Evolutionary conservation across 2,888 invertebrate species (phyloP), one percentile per base, ranked within the genome.

Genomic region (Drosophila flavopinicola): DNA sequence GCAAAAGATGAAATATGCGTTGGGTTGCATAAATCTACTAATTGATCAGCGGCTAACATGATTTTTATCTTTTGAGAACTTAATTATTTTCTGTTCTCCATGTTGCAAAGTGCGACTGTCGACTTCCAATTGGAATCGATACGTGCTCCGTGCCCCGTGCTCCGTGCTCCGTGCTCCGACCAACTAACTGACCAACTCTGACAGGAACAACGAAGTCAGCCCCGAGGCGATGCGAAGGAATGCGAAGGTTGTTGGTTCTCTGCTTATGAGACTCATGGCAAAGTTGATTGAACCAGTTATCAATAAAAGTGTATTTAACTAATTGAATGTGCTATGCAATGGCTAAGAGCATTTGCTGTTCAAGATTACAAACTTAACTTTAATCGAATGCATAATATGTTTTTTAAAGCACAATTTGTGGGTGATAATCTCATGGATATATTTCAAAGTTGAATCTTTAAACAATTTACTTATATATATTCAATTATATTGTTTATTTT

Each of bases 1-100:
- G 42, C 42, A 23, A 79, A 85, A 87, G 83, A 85, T 85, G 84
- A 85, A 79, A 87, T 85, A 85, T 87, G 75, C 76, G 56, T 23
- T 68, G 66, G 74, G 68, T 39, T 64, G 74, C 66, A 75, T 75
- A 75, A 88, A 88, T 78, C 84, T 76, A 85, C 88, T 89, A 88
- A 88, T 88, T 88, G 88, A 88, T 89, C 87, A 76, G 86, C 71
- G 85, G 85, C 88, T 74, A 89, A 89, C 89, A 89, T 83, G 89
- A 89, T 88, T 88, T 87, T 89, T 88, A 88, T 89, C 89, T 82
- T 85, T 88, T 87, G 84, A 88, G 87, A 88, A 89, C 89, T 88
- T 88, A 88, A 88, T 88, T 89, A 88, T 87, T 88, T 88, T 70
- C 76, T 85, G 75, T 82, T 75, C 69, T 42, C 48, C 69, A 38